Conservation (phyloP, 2,888 invertebrate species). For the Barypeithes pellucidus region DNA sequence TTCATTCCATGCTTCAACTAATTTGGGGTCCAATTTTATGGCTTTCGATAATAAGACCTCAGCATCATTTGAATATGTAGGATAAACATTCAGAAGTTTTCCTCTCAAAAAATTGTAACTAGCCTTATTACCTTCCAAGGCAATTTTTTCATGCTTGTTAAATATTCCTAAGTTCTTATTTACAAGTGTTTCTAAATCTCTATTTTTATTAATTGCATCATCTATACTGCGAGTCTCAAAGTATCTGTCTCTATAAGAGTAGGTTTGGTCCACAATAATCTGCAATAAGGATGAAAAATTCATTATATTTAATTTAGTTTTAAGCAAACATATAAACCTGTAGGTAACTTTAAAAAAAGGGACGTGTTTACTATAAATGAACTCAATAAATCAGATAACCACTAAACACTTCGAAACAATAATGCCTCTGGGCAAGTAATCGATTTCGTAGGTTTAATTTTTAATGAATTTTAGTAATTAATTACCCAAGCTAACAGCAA, state of each 20-base stretch:
- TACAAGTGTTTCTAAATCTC: constrained; percentile 78
- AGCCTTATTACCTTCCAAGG: constrained; percentile 57
- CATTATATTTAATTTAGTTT: neutral
- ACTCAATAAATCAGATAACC: too few relatives aligned
- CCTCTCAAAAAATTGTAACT: constrained; percentile 82
- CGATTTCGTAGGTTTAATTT: too few relatives aligned
- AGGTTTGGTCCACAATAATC: constrained; percentile 79
- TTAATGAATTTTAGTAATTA: too few relatives aligned
- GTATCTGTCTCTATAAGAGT: constrained; percentile 83
- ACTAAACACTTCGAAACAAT: too few relatives aligned
- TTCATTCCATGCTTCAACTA: constrained; percentile 90
- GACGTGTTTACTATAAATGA: too few relatives aligned
- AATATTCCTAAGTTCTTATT: constrained; percentile 76
- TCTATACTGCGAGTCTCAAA: constrained; percentile 83
- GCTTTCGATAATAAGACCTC: constrained; percentile 86
- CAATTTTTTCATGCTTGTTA: constrained; percentile 78
- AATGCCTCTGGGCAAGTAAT: too few relatives aligned
- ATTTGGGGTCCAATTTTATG: constrained; percentile 86
- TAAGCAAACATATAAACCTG: too few relatives aligned
- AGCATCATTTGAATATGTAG: constrained; percentile 80
- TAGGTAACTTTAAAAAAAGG: too few relatives aligned
- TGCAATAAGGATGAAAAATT: constrained; percentile 67
- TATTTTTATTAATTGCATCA: constrained; percentile 78
- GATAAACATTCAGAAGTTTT: constrained; percentile 81
- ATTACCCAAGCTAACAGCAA: too few relatives aligned